phyloP scores from a whole-genome alignment of 64 coral and sea anemone genomes.

The Stichodactyla mertensii region DNA sequence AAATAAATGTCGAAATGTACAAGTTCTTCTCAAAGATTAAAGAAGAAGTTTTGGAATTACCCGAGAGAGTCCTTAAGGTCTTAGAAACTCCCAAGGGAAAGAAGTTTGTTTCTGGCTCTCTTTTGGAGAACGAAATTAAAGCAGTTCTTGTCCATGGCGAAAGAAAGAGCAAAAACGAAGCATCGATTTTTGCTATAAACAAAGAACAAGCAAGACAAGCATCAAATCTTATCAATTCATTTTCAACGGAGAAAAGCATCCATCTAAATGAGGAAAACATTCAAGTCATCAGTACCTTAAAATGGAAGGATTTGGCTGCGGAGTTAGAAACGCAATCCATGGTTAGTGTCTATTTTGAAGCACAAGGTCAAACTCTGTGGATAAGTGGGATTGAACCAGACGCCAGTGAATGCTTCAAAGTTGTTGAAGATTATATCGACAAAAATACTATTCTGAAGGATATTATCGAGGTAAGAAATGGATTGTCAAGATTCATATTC shows the following conservation, averaged over 20 bases:
- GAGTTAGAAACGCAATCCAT: neutral
- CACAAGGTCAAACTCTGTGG: slow-evolving; percentile 15
- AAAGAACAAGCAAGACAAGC: slow-evolving; percentile 21
- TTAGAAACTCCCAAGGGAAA: neutral
- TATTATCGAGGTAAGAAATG: neutral
- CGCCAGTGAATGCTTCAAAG: neutral
- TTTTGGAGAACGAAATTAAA: neutral
- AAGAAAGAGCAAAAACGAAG: slow-evolving; percentile 29
- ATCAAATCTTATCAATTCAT: neutral
- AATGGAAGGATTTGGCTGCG: neutral
- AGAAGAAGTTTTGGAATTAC: slow-evolving; percentile 27
- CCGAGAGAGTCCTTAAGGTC: slow-evolving; percentile 1
- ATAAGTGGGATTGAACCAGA: slow-evolving; percentile 18
- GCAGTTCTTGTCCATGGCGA: neutral
- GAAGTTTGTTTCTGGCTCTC: neutral
- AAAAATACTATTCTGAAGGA: slow-evolving; percentile 38
- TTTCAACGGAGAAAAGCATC: no score
- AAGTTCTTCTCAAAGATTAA: slow-evolving; percentile 27
- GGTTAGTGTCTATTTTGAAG: slow-evolving; percentile 26
- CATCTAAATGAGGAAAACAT: no score
- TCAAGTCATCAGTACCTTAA: no score
- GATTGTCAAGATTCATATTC: slow-evolving; percentile 29
- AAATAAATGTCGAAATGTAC: no score
- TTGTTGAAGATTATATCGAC: slow-evolving; percentile 23
- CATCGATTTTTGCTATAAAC: slow-evolving; percentile 37